Conservation (phyloP, 2,888 invertebrate species). For the Hanleya hanleyi region DNA sequence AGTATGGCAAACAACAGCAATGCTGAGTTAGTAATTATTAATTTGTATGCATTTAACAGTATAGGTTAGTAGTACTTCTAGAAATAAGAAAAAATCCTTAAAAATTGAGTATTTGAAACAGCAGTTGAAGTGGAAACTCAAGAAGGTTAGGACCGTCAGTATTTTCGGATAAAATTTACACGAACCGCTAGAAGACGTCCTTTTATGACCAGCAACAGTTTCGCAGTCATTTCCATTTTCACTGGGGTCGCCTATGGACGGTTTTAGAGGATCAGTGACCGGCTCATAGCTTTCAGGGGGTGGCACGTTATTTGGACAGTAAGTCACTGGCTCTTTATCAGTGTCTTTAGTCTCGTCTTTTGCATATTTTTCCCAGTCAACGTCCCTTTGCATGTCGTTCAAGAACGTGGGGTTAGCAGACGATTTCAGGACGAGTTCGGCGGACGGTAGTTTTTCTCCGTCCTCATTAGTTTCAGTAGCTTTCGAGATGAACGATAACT, state of each 20-base stretch:
- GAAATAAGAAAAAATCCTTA: no score
- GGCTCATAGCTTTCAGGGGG: neutral
- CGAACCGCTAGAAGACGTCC: neutral
- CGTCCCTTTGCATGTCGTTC: neutral
- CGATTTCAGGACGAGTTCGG: neutral
- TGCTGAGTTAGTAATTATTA: no score
- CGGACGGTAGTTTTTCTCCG: neutral
- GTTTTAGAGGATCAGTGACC: neutral
- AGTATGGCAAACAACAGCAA: no score
- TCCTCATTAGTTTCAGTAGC: neutral
- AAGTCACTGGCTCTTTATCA: neutral
- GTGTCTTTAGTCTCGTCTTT: neutral
- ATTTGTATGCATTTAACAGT: no score
- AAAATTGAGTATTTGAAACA: no score
- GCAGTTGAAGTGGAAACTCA: no score
- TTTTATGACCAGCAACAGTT: neutral
- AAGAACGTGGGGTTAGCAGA: neutral
- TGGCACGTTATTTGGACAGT: neutral
- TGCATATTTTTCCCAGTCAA: neutral
- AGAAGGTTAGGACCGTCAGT: no score
- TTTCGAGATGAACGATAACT: neutral
- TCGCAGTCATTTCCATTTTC: neutral
- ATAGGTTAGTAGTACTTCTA: no score
- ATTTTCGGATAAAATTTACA: no score
- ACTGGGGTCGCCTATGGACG: neutral